Evolutionary conservation across 1,140 invertebrate species (phyloP).

Genomic region (Caenorhabditis briggsae): DNA sequence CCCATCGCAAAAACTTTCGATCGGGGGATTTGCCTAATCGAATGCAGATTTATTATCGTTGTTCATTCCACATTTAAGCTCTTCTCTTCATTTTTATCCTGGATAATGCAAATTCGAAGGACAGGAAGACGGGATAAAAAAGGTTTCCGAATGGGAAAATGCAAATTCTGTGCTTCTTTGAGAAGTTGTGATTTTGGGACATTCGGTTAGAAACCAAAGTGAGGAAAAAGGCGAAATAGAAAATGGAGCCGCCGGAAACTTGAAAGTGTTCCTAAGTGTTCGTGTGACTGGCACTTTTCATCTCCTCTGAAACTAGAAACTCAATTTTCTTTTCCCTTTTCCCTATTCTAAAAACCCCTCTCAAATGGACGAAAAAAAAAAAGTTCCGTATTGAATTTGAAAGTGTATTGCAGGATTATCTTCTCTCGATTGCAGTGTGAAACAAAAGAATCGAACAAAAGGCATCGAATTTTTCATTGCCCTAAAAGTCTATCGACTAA

Average conservation of each 20-base stretch:
- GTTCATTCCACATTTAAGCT: background rate
- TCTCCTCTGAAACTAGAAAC: constrained; percentile 17
- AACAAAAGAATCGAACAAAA: constrained; percentile 6
- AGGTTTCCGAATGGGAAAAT: background rate
- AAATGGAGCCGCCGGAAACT: background rate
- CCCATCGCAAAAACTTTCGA: background rate
- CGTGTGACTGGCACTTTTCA: constrained; percentile 1
- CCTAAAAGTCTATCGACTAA: background rate
- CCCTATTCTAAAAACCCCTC: background rate
- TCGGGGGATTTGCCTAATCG: constrained; percentile 34
- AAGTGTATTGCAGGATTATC: constrained; percentile 28
- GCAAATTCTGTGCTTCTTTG: background rate
- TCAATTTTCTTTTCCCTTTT: constrained; percentile 22
- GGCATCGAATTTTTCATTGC: background rate
- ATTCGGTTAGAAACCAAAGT: background rate
- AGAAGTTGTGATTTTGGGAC: background rate
- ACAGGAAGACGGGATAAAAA: constrained; percentile 8
- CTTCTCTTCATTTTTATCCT: constrained; percentile 9
- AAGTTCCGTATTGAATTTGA: constrained; percentile 11
- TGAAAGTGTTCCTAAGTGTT: constrained; percentile 28
- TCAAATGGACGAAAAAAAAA: background rate
- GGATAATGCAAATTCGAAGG: constrained; percentile 28
- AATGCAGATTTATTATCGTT: constrained; percentile 56
- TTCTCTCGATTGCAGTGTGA: background rate
- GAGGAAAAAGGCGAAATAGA: background rate